A percentile compares a stretch with the other conserved stretches of the same genome.
Evolutionary conservation across 2,113 vertebrate genomes (phyloP).

Genomic region (Pica pica): DNA sequence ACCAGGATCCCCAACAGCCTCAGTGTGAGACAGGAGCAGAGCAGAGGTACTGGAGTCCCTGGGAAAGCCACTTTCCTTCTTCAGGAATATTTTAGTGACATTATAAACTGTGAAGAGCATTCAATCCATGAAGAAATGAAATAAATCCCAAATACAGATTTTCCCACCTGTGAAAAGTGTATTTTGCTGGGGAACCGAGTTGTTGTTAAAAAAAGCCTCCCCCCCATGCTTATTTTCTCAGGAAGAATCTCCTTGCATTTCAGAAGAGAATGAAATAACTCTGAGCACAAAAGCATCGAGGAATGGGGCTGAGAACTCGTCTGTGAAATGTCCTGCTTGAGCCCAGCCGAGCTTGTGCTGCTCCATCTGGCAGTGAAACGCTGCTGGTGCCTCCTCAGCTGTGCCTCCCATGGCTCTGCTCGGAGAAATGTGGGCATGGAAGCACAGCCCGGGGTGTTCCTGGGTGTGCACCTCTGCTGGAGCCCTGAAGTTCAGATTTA

Average conservation of each 20-base stretch:
- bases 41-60: not conserved
- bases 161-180: not conserved
- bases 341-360: not conserved
- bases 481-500: accelerated
- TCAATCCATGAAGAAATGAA: not conserved
- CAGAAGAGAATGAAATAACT: not conserved
- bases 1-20: accelerated
- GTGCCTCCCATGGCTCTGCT: accelerated
- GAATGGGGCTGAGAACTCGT: not conserved
- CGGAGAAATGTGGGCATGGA: accelerated
- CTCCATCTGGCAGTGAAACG: not conserved
- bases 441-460: not conserved
- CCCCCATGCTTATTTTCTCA: not conserved
- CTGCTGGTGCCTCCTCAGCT: not conserved
- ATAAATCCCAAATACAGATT: not conserved
- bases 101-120: not conserved
- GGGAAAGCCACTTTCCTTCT: not conserved
- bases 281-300: not conserved
- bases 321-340: not conserved
- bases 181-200: not conserved
- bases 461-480: not conserved
- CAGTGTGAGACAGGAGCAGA: accelerated
- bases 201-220: not conserved
- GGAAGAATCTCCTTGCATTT: not conserved
- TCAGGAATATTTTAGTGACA: not conserved